A percentile compares a stretch with the other conserved stretches of the same genome.
Evolutionary conservation across 2,113 vertebrate genomes (phyloP).

Genomic region (Martes martes): DNA sequence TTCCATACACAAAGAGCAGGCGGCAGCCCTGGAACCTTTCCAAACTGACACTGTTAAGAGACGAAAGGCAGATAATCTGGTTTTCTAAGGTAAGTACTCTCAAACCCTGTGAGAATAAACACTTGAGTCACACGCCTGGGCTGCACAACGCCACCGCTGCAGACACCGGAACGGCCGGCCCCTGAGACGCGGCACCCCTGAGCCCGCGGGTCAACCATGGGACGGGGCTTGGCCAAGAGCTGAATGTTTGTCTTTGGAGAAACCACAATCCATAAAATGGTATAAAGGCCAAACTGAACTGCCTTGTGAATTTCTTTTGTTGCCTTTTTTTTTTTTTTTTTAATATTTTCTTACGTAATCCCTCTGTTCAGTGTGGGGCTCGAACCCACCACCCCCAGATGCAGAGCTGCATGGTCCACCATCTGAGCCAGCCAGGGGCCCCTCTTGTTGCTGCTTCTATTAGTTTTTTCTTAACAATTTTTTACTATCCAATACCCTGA

Average conservation of each 20-base stretch:
- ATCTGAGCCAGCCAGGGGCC: not conserved
- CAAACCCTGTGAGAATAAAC: not conserved
- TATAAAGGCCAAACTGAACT: not conserved
- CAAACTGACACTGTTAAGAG: not conserved
- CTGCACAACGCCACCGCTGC: not conserved
- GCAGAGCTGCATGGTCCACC: not conserved
- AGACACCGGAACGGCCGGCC: fast-evolving
- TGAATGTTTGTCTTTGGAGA: not conserved
- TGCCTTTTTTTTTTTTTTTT: not conserved
- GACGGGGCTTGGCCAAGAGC: not conserved
- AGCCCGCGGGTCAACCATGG: fast-evolving
- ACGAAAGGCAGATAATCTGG: not conserved
- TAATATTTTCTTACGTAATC: not conserved
- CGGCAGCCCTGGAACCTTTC: not conserved
- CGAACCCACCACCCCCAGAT: not conserved
- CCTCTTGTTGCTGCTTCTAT: not conserved
- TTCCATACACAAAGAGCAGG: not conserved
- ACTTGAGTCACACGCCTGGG: not conserved
- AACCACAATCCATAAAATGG: not conserved
- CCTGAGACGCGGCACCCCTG: not conserved
- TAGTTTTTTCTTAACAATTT: not conserved
- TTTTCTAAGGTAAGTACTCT: not conserved
- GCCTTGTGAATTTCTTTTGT: not conserved
- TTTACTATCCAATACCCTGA: not conserved
- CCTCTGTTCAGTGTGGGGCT: not conserved